These are phyloP conservation scores for Hypothenemus hampei DNA, from an alignment of 1,140 invertebrate genomes.

Conservation along the genomic window DNA sequence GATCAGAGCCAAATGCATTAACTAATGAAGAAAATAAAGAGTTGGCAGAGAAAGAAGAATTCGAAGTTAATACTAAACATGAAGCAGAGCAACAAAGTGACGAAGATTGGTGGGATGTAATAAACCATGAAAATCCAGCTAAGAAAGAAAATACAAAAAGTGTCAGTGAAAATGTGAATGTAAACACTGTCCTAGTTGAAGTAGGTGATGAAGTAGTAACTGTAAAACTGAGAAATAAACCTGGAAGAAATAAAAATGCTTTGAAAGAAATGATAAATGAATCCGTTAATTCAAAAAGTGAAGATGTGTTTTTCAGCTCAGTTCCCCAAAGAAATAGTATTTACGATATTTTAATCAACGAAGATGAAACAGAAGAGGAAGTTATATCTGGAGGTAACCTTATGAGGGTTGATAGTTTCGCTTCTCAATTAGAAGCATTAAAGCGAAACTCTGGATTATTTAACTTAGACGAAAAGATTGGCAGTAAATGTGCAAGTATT, in stretches of 20 bases:
- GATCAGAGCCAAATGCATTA: neutral
- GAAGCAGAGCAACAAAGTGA: constrained; percentile 24
- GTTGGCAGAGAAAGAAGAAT: neutral
- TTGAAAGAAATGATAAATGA: neutral
- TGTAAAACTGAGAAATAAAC: constrained; percentile 19
- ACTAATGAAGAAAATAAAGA: neutral
- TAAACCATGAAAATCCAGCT: constrained; percentile 23
- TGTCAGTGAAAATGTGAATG: constrained; percentile 20
- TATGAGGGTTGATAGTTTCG: constrained; percentile 29
- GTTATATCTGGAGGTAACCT: constrained; percentile 16
- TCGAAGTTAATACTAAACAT: neutral
- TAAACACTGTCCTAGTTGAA: constrained; percentile 13
- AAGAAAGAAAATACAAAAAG: neutral
- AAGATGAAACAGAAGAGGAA: constrained; percentile 10
- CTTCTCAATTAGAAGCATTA: constrained; percentile 23
- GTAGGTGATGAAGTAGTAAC: constrained; percentile 12
- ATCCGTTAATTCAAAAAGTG: neutral
- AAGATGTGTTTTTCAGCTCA: constrained; percentile 7
- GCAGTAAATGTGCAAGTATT: neutral
- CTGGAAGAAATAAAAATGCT: neutral
- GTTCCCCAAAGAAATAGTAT: constrained; percentile 15
- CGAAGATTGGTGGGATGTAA: constrained; percentile 37
- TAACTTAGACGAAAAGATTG: constrained; percentile 12
- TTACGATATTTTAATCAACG: constrained; percentile 24
- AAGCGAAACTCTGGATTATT: constrained; percentile 25